Conservation (phyloP, 35 echinoderm and acorn worm species). For the Lytechinus pictus region DNA sequence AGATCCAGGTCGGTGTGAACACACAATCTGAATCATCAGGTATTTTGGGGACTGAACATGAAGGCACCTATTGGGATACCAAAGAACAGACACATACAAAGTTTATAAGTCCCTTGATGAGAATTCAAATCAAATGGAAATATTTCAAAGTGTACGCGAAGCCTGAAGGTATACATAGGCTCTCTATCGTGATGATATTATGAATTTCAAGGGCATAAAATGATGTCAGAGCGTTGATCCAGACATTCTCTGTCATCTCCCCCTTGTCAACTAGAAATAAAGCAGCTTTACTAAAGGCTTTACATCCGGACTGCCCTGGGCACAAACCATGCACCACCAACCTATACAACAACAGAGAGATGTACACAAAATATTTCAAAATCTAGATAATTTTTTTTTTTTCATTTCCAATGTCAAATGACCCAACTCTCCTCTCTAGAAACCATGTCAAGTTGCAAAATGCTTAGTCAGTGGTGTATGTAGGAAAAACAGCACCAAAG, state of each 20-base stretch:
- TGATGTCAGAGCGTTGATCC: neutral
- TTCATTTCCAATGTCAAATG: neutral
- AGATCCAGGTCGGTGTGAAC: no score
- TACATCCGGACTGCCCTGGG: neutral
- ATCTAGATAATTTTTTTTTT: neutral
- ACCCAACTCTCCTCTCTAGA: neutral
- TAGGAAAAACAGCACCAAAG: no score
- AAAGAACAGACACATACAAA: neutral
- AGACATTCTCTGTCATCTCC: neutral
- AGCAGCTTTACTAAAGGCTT: neutral
- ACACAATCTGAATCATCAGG: no score
- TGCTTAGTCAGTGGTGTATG: neutral
- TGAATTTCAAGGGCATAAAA: neutral
- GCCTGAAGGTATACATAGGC: neutral
- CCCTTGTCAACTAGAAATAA: conserved; percentile 19
- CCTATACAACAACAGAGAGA: no score
- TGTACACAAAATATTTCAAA: neutral
- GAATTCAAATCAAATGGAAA: neutral
- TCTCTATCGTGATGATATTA: neutral
- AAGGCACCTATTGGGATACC: no score
- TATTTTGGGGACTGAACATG: no score
- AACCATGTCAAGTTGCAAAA: neutral
- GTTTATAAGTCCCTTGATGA: neutral
- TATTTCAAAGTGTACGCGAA: neutral
- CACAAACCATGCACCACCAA: neutral